Evolutionary conservation across 2,797 vertebrate genomes (phyloP).

Genomic region (Notamacropus eugenii): DNA sequence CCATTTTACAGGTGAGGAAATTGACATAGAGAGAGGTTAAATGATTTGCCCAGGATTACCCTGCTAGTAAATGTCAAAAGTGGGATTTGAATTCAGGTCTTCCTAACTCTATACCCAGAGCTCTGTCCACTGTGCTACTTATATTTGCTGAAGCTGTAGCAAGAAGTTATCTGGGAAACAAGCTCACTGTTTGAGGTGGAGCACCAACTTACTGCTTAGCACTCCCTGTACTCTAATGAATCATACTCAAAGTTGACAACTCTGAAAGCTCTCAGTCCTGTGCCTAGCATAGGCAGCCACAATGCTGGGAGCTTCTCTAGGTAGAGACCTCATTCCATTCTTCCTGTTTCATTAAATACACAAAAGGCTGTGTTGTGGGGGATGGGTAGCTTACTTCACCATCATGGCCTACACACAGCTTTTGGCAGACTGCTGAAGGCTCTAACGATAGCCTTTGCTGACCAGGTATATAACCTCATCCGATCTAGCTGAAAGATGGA

Average conservation of each 20-base stretch:
- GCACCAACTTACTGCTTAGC: not conserved
- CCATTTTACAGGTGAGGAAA: constrained; percentile 27
- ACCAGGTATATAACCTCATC: not conserved
- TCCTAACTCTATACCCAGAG: not conserved
- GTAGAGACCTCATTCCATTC: not conserved
- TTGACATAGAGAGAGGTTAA: not conserved
- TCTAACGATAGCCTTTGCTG: not conserved
- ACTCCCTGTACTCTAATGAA: not conserved
- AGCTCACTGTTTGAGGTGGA: not conserved
- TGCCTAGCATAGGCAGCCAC: not conserved
- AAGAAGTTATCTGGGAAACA: not conserved
- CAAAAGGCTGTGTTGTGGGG: not conserved
- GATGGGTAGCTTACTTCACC: not conserved
- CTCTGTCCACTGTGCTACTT: not conserved
- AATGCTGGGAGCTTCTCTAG: not conserved
- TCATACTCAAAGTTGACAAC: not conserved
- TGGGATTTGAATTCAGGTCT: constrained; percentile 39
- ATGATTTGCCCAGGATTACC: not conserved
- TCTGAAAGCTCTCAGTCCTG: not conserved
- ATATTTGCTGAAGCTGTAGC: not conserved
- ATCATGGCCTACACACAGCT: not conserved
- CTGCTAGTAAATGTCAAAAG: constrained; percentile 8
- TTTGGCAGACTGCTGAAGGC: not conserved
- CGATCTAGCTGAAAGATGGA: not conserved
- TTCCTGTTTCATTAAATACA: not conserved